Evolutionary conservation across 1,140 invertebrate genomes (phyloP).

Genomic region (Antheraea mylitta): DNA sequence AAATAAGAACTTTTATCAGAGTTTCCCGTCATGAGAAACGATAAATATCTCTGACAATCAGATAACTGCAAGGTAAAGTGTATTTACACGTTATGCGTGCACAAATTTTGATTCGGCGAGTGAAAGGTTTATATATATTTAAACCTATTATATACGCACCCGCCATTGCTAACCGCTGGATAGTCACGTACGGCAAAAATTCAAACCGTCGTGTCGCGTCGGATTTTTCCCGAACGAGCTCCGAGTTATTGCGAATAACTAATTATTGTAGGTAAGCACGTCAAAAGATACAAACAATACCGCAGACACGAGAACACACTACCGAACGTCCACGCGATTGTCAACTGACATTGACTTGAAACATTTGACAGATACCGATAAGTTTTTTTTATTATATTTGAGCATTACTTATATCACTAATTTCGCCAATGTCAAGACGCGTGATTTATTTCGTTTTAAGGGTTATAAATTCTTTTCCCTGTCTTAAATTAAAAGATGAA

Average conservation of each 20-base stretch:
- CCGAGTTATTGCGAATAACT: neutral
- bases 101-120: neutral
- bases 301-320: neutral
- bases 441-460: too few relatives aligned
- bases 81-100: neutral
- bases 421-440: too few relatives aligned
- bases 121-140: neutral
- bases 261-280: neutral
- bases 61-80: neutral
- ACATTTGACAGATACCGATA: too few relatives aligned
- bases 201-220: neutral
- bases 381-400: too few relatives aligned
- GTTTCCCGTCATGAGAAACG: neutral
- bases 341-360: too few relatives aligned
- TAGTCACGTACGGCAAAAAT: constrained; percentile 54
- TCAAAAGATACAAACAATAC: neutral
- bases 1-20: neutral
- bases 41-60: neutral
- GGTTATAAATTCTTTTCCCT: too few relatives aligned
- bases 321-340: neutral
- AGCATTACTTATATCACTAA: too few relatives aligned
- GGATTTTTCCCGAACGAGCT: neutral
- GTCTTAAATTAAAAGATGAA: too few relatives aligned
- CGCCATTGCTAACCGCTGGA: constrained; percentile 45
- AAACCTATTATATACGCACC: constrained; percentile 39